phyloP scores from a whole-genome alignment of 2,888 invertebrate species.

The Harpalus rubripes region DNA sequence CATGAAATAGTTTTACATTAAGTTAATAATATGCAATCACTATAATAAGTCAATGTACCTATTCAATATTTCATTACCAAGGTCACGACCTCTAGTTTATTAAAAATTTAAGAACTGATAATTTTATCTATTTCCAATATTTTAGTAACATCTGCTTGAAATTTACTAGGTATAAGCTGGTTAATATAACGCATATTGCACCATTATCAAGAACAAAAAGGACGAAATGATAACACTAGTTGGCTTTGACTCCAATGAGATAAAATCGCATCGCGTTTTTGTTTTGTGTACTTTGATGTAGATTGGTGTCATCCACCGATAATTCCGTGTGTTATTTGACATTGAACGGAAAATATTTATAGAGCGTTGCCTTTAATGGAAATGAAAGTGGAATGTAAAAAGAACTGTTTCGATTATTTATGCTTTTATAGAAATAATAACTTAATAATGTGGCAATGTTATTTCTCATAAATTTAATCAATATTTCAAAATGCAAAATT shows the following conservation, averaged over 20 bases:
- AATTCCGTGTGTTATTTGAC: conserved; percentile 45
- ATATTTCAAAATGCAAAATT: not conserved
- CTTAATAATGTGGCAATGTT: no score
- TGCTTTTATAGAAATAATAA: not conserved
- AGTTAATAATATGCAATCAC: not conserved
- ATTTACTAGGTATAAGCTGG: not conserved
- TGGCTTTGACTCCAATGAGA: conserved; percentile 19
- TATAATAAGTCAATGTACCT: not conserved
- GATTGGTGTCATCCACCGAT: conserved; percentile 54
- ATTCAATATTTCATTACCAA: not conserved
- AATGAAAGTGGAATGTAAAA: not conserved
- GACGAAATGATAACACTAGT: conserved; percentile 3
- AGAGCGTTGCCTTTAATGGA: conserved; percentile 45
- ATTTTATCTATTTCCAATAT: conserved; percentile 8
- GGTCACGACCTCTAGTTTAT: not conserved
- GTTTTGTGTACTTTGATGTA: conserved; percentile 27
- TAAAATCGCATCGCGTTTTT: conserved; percentile 40
- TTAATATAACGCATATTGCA: not conserved
- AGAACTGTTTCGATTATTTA: not conserved
- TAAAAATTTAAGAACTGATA: not conserved
- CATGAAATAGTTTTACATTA: not conserved
- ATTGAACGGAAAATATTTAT: conserved; percentile 52
- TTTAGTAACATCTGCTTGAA: not conserved
- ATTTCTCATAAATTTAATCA: not conserved
- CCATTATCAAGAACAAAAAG: conserved; percentile 20